Percentiles rank a stretch among this genome's conserved stretches.
phyloP scores from a whole-genome alignment of 2,113 vertebrate species.

The Otolemur garnettii region DNA sequence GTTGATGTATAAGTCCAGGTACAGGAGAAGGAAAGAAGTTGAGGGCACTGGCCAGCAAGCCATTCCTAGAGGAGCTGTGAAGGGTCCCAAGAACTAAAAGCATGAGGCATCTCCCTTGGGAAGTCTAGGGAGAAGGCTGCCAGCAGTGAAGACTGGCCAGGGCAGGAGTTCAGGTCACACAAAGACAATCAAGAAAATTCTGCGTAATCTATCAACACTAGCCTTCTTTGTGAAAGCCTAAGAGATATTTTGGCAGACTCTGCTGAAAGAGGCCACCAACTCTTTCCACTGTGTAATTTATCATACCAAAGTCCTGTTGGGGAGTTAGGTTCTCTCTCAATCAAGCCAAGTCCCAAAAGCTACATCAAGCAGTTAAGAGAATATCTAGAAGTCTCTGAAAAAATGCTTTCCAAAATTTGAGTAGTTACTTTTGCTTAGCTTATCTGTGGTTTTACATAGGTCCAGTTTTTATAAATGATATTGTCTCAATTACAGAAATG shows the following conservation, averaged over 20 bases:
- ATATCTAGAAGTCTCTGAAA: not conserved
- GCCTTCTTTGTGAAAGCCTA: not conserved
- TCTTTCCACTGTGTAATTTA: not conserved
- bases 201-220: not conserved
- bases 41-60: not conserved
- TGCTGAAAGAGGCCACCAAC: not conserved
- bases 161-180: not conserved
- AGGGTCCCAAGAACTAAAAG: not conserved
- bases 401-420: conserved; percentile 35
- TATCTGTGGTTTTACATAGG: conserved; percentile 29
- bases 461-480: conserved; percentile 10
- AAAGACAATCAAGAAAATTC: not conserved
- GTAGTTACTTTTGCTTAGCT: conserved; percentile 31
- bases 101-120: fast-evolving
- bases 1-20: not conserved
- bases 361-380: not conserved
- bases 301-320: not conserved
- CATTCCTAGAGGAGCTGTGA: not conserved
- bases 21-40: not conserved
- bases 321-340: not conserved
- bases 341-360: not conserved
- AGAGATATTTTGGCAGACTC: not conserved
- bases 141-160: not conserved
- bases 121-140: not conserved
- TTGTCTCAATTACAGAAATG: conserved; percentile 69